Conservation (phyloP, 1,140 invertebrate genomes). For the Plectrocnemia conspersa region DNA sequence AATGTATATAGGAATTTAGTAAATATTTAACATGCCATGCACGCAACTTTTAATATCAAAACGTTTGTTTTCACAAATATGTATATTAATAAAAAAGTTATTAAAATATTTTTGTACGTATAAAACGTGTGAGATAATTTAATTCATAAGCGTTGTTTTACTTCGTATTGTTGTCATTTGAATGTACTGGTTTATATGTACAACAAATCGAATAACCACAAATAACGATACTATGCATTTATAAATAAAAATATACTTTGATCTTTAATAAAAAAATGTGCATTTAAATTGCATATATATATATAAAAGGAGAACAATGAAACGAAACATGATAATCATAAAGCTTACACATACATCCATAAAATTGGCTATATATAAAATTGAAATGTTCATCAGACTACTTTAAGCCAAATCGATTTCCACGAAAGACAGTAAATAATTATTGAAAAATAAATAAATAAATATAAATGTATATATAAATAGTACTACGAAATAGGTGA, state of each 20-base stretch:
- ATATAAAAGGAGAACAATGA: slow-evolving; percentile 20
- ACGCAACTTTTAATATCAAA: slow-evolving; percentile 1
- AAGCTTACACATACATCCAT: slow-evolving; percentile 36
- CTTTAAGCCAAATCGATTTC: slow-evolving; percentile 36
- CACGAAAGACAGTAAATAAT: slow-evolving; percentile 34
- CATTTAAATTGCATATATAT: slow-evolving; percentile 3
- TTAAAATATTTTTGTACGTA: no score
- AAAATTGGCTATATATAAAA: slow-evolving; percentile 33
- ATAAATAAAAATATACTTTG: slow-evolving; percentile 37
- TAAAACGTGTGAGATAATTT: no score
- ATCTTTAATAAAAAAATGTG: slow-evolving; percentile 34
- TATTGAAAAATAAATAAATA: neutral
- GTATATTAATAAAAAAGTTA: neutral
- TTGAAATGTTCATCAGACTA: slow-evolving; percentile 17
- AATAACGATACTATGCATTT: slow-evolving; percentile 24
- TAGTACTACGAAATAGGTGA: no score
- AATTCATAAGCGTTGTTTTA: no score
- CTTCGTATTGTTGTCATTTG: no score
- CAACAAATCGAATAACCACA: slow-evolving; percentile 8
- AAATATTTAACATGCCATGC: slow-evolving; percentile 17
- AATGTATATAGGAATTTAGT: no score
- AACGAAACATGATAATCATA: no score
- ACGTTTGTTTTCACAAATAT: neutral
- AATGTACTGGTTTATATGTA: slow-evolving; percentile 22
- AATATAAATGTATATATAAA: neutral